Evolutionary conservation across 2,113 vertebrate genomes (phyloP).

Genomic region (Syrmaticus mikado): DNA sequence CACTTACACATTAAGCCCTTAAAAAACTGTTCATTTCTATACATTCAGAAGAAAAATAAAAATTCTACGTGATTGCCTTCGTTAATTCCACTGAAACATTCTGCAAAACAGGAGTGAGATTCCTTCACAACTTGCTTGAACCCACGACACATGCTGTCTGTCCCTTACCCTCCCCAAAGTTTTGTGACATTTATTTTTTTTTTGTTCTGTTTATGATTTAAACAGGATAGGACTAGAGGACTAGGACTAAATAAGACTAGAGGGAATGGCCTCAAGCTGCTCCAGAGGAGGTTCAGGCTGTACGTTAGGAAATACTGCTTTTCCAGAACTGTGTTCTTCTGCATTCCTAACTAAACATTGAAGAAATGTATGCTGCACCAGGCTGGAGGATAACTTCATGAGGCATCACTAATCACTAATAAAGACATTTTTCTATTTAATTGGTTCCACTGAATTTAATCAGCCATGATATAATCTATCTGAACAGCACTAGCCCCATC

Average conservation of each 20-base stretch:
- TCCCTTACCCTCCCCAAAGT: not conserved
- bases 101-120: not conserved
- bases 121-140: not conserved
- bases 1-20: not conserved
- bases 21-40: not conserved
- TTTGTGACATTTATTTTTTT: not conserved
- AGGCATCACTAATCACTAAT: not conserved
- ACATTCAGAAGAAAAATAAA: not conserved
- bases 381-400: not conserved
- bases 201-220: not conserved
- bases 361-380: not conserved
- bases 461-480: not conserved
- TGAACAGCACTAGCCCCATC: not conserved
- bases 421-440: not conserved
- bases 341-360: not conserved
- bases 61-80: not conserved
- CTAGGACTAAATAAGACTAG: no score
- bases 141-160: fast-evolving
- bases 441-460: not conserved
- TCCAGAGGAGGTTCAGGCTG: no score
- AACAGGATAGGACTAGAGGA: not conserved
- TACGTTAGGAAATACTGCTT: no score
- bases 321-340: not conserved
- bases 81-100: not conserved
- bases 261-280: no score